phyloP scores from a whole-genome alignment of 2,797 vertebrate species.

The Siniperca undulata region DNA sequence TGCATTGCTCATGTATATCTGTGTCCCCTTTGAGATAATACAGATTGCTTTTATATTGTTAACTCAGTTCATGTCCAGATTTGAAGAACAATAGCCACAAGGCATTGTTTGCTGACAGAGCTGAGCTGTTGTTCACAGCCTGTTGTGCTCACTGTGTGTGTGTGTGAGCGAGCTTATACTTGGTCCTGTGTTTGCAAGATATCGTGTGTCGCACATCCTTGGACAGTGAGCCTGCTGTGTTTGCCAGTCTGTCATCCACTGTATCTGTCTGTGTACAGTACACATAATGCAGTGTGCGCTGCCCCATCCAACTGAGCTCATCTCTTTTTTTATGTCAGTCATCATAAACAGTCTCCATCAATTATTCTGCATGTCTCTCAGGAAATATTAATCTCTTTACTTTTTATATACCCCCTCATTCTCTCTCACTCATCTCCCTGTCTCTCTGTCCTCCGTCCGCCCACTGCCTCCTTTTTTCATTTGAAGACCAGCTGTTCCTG shows the following conservation, averaged over 20 bases:
- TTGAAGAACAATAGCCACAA: conserved; percentile 38
- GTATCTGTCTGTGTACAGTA: conserved; percentile 56
- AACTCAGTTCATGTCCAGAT: conserved; percentile 43
- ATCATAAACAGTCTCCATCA: conserved; percentile 56
- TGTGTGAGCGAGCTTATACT: conserved; percentile 5
- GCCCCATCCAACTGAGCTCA: conserved; percentile 28
- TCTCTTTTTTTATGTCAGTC: conserved; percentile 63
- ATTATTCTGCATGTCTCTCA: conserved; percentile 66
- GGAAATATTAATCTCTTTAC: conserved; percentile 67
- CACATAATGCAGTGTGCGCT: conserved; percentile 31
- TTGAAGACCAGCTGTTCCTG: conserved; percentile 81
- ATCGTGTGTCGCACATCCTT: conserved; percentile 44
- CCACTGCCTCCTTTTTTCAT: conserved; percentile 54
- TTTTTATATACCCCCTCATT: conserved; percentile 38
- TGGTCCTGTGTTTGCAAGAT: conserved; percentile 62
- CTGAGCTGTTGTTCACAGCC: conserved; percentile 36
- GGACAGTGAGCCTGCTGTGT: conserved; percentile 60
- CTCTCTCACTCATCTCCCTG: conserved; percentile 39
- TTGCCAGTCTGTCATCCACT: conserved; percentile 60
- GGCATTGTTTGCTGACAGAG: conserved; percentile 49
- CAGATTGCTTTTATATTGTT: conserved; percentile 40
- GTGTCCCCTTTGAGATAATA: conserved; percentile 28
- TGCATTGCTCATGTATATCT: neutral
- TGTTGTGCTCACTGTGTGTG: conserved; percentile 7
- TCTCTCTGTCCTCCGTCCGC: conserved; percentile 22